Percentiles rank a stretch among this genome's conserved stretches.
Conservation (phyloP, 2,888 invertebrate species). For the Noctua pronuba region DNA sequence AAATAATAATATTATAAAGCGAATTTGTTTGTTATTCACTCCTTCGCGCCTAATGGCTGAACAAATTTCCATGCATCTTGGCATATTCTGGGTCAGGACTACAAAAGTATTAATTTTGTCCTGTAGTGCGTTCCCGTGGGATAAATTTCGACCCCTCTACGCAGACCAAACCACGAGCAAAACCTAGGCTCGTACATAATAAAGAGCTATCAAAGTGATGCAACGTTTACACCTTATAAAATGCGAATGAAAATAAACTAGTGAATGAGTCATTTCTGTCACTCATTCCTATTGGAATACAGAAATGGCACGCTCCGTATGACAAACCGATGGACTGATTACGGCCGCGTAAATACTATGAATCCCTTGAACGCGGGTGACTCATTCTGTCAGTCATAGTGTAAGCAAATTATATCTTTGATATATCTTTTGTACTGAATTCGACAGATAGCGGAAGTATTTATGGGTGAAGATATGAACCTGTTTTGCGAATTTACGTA, state of each 20-base stretch:
- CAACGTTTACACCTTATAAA: slow-evolving; percentile 17
- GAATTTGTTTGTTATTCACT: neutral
- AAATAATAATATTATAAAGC: neutral
- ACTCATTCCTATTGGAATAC: slow-evolving; percentile 32
- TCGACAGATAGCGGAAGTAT: slow-evolving; percentile 18
- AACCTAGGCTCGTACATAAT: neutral
- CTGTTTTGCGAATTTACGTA: slow-evolving; percentile 13
- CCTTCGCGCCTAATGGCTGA: neutral
- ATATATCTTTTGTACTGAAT: slow-evolving; percentile 4
- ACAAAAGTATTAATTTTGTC: neutral
- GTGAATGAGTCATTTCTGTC: slow-evolving; percentile 41
- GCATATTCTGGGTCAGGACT: neutral
- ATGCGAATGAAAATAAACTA: slow-evolving; percentile 35
- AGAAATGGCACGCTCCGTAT: slow-evolving; percentile 53
- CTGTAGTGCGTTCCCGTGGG: neutral
- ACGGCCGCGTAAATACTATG: slow-evolving; percentile 49
- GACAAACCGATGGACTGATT: slow-evolving; percentile 60
- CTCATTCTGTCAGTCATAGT: slow-evolving; percentile 46
- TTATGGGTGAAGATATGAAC: slow-evolving; percentile 14
- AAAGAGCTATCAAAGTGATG: neutral
- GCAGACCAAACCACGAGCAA: neutral
- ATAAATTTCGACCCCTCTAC: neutral
- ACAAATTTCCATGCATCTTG: neutral
- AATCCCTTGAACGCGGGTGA: slow-evolving; percentile 51
- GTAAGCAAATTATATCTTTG: slow-evolving; percentile 20